A percentile compares a stretch with the other conserved stretches of the same genome.
Conservation (phyloP, 1,140 invertebrate genomes). For the Dendroctonus valens region DNA sequence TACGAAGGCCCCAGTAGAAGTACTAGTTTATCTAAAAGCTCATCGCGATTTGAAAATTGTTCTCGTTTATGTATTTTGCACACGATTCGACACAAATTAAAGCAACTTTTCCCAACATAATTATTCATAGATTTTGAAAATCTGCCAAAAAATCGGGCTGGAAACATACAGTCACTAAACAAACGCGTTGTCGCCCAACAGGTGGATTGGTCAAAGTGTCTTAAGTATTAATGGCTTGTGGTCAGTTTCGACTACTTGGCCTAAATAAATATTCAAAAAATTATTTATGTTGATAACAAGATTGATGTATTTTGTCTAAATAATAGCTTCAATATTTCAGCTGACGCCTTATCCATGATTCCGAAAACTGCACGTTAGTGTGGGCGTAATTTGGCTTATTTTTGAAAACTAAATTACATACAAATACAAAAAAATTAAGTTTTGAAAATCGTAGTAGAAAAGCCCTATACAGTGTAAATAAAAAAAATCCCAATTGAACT, state of each 20-base stretch:
- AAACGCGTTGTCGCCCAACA: constrained; percentile 5
- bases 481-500: no score
- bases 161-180: neutral
- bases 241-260: constrained; percentile 12
- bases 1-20: no score
- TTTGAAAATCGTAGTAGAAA: no score
- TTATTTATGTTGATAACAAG: no score
- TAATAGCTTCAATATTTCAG: no score
- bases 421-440: no score
- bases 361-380: no score
- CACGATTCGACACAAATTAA: constrained; percentile 12
- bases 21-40: neutral
- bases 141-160: constrained; percentile 9
- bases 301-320: no score
- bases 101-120: constrained; percentile 3
- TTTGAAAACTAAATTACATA: no score
- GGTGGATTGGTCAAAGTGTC: constrained; percentile 4
- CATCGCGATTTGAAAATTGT: neutral
- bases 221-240: constrained; percentile 1
- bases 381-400: no score
- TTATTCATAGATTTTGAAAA: constrained; percentile 24
- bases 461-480: no score
- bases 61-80: constrained; percentile 5
- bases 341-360: no score
- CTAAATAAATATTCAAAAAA: neutral